These are phyloP conservation scores for Falco columbarius DNA, from an alignment of 2,797 vertebrate species.

Conservation along the genomic window DNA sequence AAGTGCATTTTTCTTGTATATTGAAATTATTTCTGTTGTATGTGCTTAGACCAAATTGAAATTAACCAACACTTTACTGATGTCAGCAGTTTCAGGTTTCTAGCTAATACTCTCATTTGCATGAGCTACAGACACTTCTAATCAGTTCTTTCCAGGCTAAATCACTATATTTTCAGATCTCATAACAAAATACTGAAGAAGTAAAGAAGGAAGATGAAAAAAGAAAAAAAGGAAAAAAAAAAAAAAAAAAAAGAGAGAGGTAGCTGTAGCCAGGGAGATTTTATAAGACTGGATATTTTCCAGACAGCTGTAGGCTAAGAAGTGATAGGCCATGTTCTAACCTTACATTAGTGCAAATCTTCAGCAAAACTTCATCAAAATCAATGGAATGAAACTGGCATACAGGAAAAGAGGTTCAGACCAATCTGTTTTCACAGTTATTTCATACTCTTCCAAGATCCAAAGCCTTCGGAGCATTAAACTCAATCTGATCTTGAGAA, in stretches of 20 bases:
- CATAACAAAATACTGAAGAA: background rate
- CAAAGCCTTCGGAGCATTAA: background rate
- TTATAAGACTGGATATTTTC: background rate
- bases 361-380: background rate
- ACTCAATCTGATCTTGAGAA: background rate
- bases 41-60: background rate
- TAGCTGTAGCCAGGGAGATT: background rate
- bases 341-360: background rate
- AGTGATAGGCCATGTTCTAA: background rate
- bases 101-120: background rate
- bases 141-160: background rate
- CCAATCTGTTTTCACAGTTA: background rate
- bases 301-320: background rate
- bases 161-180: background rate
- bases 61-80: background rate
- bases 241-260: background rate
- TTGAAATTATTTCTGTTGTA: background rate
- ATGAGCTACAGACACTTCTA: background rate
- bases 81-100: background rate
- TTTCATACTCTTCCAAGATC: background rate
- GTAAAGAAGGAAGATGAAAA: too few relatives aligned
- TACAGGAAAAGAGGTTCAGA: background rate
- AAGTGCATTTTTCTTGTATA: background rate
- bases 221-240: background rate
- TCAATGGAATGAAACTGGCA: background rate